A percentile compares a stretch with the other conserved stretches of the same genome.
These are phyloP conservation scores for Drosophila ercepeae DNA, from an alignment of 1,140 invertebrate genomes.

Conservation along the genomic window DNA sequence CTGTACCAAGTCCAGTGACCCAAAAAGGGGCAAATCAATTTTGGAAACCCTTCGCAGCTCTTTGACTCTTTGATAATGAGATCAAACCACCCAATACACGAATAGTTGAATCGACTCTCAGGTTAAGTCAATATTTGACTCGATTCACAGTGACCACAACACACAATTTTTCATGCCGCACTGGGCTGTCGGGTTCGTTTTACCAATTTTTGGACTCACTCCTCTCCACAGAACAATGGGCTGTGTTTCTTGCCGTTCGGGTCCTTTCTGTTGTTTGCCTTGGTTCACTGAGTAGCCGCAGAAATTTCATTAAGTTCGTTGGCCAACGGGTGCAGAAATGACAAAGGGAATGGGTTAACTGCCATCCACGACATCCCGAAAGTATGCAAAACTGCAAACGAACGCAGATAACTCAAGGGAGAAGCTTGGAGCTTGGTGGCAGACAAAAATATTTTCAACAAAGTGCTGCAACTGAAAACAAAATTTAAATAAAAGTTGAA, in stretches of 20 bases:
- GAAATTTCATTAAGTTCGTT: conserved; percentile 77
- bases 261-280: conserved; percentile 57
- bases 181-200: conserved; percentile 43
- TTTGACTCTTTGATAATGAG: conserved; percentile 68
- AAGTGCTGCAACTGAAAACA: neutral
- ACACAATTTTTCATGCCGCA: conserved; percentile 77
- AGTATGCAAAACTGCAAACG: conserved; percentile 41
- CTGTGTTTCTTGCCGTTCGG: neutral
- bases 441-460: neutral
- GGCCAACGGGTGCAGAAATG: conserved; percentile 59
- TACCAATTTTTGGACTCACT: conserved; percentile 8
- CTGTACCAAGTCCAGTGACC: conserved; percentile 30
- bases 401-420: neutral
- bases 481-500: neutral
- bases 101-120: conserved; percentile 34
- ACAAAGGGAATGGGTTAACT: conserved; percentile 63
- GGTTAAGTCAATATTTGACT: conserved; percentile 74
- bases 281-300: conserved; percentile 60
- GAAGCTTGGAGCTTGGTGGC: neutral
- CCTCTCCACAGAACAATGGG: neutral
- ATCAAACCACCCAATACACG: conserved; percentile 61
- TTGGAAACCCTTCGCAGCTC: conserved; percentile 31
- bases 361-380: conserved; percentile 6
- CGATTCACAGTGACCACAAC: conserved; percentile 67
- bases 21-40: conserved; percentile 65